Conservation (phyloP, 23 tunicate species). For the Aplidium turbinatum region DNA sequence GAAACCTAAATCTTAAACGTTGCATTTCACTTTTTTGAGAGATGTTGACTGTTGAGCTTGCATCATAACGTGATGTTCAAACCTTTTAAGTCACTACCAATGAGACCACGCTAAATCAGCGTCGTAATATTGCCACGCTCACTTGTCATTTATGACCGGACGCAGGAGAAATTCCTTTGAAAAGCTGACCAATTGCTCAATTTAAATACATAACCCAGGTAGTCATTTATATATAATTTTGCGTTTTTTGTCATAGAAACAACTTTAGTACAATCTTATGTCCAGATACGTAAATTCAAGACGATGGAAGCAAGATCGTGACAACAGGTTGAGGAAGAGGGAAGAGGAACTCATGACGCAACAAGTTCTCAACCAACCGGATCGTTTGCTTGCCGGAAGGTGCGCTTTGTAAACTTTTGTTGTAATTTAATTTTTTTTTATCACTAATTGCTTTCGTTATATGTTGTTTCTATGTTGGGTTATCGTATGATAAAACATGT, state of each 20-base stretch:
- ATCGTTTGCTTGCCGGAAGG: constrained; percentile 24
- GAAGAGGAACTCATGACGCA: constrained; percentile 55
- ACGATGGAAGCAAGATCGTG: constrained; percentile 42
- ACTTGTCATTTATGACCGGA: too few species aligned
- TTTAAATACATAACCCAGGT: too few species aligned
- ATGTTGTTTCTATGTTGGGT: too few species aligned
- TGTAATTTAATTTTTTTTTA: background rate
- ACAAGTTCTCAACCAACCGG: constrained; percentile 51
- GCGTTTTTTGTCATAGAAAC: background rate
- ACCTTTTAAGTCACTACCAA: too few species aligned
- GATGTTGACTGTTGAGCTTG: too few species aligned
- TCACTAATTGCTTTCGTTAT: background rate
- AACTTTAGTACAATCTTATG: background rate
- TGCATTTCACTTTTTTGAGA: too few species aligned
- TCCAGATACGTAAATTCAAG: constrained; percentile 27
- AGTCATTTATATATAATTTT: background rate
- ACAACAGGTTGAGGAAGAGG: constrained; percentile 11
- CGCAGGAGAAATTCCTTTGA: too few species aligned
- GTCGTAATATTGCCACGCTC: too few species aligned
- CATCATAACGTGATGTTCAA: too few species aligned
- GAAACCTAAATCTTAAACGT: too few species aligned
- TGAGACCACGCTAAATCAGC: too few species aligned
- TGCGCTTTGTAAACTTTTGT: background rate
- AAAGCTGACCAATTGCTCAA: background rate
- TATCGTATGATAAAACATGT: too few species aligned